Conservation (phyloP, 1,140 invertebrate species). For the Carcinoscorpius rotundicauda region DNA sequence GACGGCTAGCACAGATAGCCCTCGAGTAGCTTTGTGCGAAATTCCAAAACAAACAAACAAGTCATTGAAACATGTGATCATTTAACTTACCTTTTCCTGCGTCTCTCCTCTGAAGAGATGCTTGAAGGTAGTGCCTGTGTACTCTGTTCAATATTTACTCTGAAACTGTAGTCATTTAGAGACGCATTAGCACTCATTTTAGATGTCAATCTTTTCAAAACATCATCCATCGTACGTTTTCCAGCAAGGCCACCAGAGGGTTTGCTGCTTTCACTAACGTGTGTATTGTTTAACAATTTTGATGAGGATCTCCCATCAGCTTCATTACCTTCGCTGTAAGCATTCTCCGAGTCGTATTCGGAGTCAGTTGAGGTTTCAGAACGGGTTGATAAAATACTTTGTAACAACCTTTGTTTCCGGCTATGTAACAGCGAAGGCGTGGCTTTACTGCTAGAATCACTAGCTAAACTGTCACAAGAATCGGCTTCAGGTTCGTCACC, state of each 20-base stretch:
- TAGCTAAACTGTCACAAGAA: conserved; percentile 18
- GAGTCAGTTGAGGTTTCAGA: conserved; percentile 15
- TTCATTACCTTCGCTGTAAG: too few relatives aligned
- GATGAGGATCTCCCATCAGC: too few relatives aligned
- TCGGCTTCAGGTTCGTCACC: conserved; percentile 7
- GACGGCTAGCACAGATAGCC: too few relatives aligned
- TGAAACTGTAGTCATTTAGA: conserved; percentile 7
- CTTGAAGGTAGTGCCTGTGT: too few relatives aligned
- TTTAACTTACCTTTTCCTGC: too few relatives aligned
- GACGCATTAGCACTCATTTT: conserved; percentile 59
- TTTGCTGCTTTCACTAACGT: too few relatives aligned
- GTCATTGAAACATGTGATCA: too few relatives aligned
- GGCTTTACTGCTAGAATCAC: conserved; percentile 2
- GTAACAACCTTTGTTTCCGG: conserved; percentile 13
- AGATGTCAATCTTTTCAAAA: conserved; percentile 61
- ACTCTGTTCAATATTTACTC: too few relatives aligned
- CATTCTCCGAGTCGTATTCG: conserved; percentile 15
- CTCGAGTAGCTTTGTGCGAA: too few relatives aligned
- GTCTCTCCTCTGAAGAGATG: too few relatives aligned
- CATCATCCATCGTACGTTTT: conserved; percentile 59
- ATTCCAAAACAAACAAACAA: too few relatives aligned
- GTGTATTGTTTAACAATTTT: too few relatives aligned
- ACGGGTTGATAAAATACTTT: conserved; percentile 13
- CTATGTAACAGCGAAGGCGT: background rate
- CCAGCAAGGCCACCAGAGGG: background rate